Conservation (phyloP, 2,888 invertebrate genomes). For the Phalangium opilio region DNA sequence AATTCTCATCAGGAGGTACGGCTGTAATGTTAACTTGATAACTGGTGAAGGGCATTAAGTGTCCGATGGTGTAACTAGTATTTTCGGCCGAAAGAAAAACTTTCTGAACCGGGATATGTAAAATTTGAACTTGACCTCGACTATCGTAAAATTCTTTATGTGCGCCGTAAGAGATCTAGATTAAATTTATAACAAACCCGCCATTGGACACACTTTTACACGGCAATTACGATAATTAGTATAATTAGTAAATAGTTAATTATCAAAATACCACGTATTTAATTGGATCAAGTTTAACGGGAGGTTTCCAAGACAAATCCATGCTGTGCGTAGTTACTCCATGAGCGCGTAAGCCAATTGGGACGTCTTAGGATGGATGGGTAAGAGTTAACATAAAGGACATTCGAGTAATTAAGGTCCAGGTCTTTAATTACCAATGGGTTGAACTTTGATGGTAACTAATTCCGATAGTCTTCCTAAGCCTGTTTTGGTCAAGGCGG, state of each 20-base stretch:
- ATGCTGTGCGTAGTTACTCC: constrained; percentile 86
- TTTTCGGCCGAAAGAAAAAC: constrained; percentile 44
- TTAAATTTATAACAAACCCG: background rate
- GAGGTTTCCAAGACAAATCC: constrained; percentile 79
- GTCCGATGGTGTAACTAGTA: constrained; percentile 53
- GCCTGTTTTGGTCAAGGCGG: constrained; percentile 58
- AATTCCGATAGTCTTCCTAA: constrained; percentile 75
- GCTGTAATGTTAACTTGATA: constrained; percentile 83
- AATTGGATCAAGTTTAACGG: constrained; percentile 70
- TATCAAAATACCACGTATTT: constrained; percentile 47
- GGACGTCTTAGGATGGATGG: constrained; percentile 57
- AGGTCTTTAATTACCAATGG: constrained; percentile 14
- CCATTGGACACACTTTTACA: no score
- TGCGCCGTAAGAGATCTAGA: constrained; percentile 56
- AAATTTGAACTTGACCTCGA: constrained; percentile 72
- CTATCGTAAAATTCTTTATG: constrained; percentile 88
- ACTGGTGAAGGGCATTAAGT: constrained; percentile 80
- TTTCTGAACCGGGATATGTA: constrained; percentile 54
- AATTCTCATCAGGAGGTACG: constrained; percentile 62
- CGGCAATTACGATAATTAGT: no score
- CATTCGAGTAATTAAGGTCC: no score
- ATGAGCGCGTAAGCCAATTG: constrained; percentile 68
- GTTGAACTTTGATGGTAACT: constrained; percentile 42
- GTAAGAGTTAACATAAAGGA: no score
- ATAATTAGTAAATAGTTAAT: background rate